These are phyloP conservation scores for Ametastegia equiseti DNA, from an alignment of 2,888 invertebrate species.

Conservation along the genomic window DNA sequence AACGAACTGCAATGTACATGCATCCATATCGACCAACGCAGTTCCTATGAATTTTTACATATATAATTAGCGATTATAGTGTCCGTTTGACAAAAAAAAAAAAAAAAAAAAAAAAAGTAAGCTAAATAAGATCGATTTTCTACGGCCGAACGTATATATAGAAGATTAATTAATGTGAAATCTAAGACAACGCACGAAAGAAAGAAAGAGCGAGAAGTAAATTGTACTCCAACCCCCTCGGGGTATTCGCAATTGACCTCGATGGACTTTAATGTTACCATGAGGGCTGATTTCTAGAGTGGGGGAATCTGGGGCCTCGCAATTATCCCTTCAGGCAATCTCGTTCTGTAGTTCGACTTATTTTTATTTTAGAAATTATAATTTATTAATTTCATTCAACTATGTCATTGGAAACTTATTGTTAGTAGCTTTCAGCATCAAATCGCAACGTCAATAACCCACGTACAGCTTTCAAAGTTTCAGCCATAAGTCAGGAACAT, in stretches of 20 bases:
- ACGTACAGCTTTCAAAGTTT: background rate
- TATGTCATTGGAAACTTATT: background rate
- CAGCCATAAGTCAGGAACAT: background rate
- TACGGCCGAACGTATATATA: background rate
- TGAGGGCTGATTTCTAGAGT: conserved; percentile 13
- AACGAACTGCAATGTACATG: background rate
- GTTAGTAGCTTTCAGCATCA: background rate
- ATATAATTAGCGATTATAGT: no score
- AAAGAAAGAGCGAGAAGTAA: background rate
- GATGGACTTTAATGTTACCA: conserved; percentile 1
- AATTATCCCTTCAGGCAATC: background rate
- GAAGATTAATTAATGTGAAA: conserved; percentile 3
- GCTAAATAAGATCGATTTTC: background rate
- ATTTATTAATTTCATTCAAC: background rate
- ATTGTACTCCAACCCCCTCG: conserved; percentile 19
- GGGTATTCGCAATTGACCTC: conserved; percentile 32
- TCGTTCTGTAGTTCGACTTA: background rate
- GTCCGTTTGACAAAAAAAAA: background rate
- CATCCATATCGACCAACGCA: background rate
- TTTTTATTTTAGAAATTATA: background rate
- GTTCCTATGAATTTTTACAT: background rate
- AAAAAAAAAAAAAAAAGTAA: background rate
- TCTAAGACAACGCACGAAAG: background rate
- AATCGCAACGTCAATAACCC: no score
- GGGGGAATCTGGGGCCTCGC: background rate